Percentiles rank a stretch among this genome's conserved stretches.
These are phyloP conservation scores for Cotesia congregata DNA, from an alignment of 2,888 invertebrate genomes.

Conservation along the genomic window DNA sequence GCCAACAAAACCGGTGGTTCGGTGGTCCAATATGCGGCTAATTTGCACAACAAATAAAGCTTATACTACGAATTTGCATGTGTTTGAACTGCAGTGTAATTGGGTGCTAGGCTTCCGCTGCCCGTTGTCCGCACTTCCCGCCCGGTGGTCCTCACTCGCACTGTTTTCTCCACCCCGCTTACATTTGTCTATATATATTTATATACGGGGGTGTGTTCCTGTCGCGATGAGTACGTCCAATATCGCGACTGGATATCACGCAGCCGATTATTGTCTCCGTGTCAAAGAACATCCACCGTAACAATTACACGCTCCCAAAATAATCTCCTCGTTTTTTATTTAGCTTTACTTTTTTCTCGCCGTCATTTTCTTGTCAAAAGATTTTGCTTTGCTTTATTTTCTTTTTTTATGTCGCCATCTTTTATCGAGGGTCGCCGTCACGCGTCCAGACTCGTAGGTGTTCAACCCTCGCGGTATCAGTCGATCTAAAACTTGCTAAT, in stretches of 20 bases:
- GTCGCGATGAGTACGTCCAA: constrained; percentile 36
- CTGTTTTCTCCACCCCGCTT: constrained; percentile 41
- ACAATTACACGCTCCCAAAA: not conserved
- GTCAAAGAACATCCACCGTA: not conserved
- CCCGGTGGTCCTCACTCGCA: constrained; percentile 39
- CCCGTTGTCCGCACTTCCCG: constrained; percentile 43
- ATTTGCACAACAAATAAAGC: constrained; percentile 71
- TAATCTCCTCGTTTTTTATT: constrained; percentile 5
- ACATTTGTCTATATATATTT: constrained; percentile 1
- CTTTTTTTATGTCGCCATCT: constrained; percentile 10
- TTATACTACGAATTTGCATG: constrained; percentile 70
- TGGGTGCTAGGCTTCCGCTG: constrained; percentile 65
- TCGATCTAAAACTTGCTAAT: constrained; percentile 24
- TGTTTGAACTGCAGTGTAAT: constrained; percentile 71
- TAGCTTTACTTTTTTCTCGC: constrained; percentile 3
- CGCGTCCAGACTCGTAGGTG: constrained; percentile 22
- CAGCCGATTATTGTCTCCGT: constrained; percentile 28
- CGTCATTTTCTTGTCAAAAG: not conserved
- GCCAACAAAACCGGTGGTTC: constrained; percentile 66
- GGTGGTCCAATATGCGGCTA: constrained; percentile 69
- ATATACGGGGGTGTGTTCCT: not conserved
- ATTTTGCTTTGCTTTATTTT: not conserved
- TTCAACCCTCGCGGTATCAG: constrained; percentile 23
- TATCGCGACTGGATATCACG: constrained; percentile 52
- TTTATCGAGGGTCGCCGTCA: constrained; percentile 25